Evolutionary conservation across 2,113 vertebrate species (phyloP).

Genomic region (Prochilodus magdalenae): DNA sequence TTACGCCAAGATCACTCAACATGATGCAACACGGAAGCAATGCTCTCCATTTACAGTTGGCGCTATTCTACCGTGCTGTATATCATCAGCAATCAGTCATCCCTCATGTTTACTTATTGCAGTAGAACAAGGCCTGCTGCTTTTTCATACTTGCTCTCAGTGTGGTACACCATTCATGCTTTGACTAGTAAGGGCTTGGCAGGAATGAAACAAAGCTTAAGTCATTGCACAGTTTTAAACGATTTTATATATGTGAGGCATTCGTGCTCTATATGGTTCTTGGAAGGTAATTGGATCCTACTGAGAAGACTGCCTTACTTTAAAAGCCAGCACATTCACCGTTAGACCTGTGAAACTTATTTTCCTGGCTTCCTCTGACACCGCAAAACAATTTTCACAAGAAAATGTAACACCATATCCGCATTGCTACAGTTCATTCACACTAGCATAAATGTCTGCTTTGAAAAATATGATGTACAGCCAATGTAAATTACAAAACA

Average conservation of each 20-base stretch:
- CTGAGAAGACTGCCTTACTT: background rate
- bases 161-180: background rate
- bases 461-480: background rate
- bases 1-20: slow-evolving; percentile 6
- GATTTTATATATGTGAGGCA: background rate
- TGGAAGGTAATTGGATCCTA: background rate
- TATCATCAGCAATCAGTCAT: slow-evolving; percentile 8
- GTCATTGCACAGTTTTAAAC: background rate
- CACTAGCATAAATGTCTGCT: background rate
- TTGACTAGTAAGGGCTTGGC: background rate
- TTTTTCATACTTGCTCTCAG: background rate
- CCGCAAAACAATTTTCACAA: background rate
- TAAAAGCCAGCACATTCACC: background rate
- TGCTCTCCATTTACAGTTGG: slow-evolving; percentile 4
- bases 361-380: background rate
- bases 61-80: background rate
- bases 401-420: background rate
- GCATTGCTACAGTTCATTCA: background rate
- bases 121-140: slow-evolving; percentile 5
- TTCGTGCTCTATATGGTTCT: background rate
- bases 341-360: background rate
- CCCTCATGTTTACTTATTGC: background rate
- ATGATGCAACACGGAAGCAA: slow-evolving; percentile 33
- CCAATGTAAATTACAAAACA: background rate
- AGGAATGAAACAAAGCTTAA: background rate